Base-by-base conservation (phyloP, 2,113 vertebrate genomes). In the Brachyistius frenatus region DNA sequence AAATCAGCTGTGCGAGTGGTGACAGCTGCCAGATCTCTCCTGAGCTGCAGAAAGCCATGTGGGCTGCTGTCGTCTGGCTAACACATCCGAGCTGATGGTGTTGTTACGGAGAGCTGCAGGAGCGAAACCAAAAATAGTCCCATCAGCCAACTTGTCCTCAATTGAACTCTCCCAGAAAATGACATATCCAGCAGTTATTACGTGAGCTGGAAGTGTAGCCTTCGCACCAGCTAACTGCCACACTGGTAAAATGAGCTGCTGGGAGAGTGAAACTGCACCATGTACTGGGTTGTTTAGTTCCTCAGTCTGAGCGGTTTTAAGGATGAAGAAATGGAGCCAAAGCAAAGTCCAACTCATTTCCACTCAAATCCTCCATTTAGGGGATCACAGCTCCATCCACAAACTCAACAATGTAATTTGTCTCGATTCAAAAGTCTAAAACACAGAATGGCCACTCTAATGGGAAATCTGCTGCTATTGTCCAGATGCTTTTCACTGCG, bases 1-100 rank as follows among this genome's bases (percentile, higher is more conserved):
- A 81, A 78, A 69, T 76, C 36, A 63, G 66, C 36, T 68, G 55
- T 50, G 54, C 50, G 46, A 16, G 37, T 61, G 11, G 50, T 55
- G 81, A 78, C 77, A 62, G 50, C 47, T 39, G 58, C 68, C 50
- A 50, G 13, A n/a, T 68, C 14, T 62, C 8, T 3, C n/a, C 36
- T 47, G 3, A 80, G 57, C 52, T 44, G 39, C 44, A 80, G 14
- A 66, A 66, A 47, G 57, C 23, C 63, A 33, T 54, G 46, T 62
- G 39, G 35, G 49, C 58, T 49, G 7, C 58, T 61, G 68, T 71
- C 64, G 32, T 70, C 52, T 36, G 60, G 41, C 60, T 54, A 60
- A 58, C 31, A 23, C 54, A 11, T 74, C 37, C 5, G 5, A 3
- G 5, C 41, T 60, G 50, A 58, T 35, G 33, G 65, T 61, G 61